Percentiles rank a stretch among this genome's conserved stretches.
phyloP scores from a whole-genome alignment of 2,113 vertebrate genomes.

The Perccottus glenii region DNA sequence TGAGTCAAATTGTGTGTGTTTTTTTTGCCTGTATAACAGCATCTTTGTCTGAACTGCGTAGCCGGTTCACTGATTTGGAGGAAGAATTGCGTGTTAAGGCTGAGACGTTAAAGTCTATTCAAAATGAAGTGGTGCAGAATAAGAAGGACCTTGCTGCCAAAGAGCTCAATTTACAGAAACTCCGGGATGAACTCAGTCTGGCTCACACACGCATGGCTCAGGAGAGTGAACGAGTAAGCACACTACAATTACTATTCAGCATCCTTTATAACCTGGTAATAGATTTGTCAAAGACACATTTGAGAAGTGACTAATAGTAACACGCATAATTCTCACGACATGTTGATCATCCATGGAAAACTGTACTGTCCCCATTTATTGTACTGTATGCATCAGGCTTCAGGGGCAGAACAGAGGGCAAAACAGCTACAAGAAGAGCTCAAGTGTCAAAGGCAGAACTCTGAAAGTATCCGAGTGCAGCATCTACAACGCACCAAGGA shows the following conservation, averaged over 20 bases:
- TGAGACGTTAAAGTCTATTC: conserved; percentile 49
- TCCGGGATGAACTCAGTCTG: conserved; percentile 62
- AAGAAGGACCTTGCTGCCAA: conserved; percentile 67
- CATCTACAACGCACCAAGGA: conserved; percentile 78
- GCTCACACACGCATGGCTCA: conserved; percentile 66
- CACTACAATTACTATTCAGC: neutral
- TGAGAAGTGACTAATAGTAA: neutral
- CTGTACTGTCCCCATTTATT: no score
- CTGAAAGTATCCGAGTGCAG: conserved; percentile 76
- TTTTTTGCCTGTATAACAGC: conserved; percentile 27
- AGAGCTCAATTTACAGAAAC: conserved; percentile 67
- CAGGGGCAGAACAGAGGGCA: conserved; percentile 69
- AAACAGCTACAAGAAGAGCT: conserved; percentile 83
- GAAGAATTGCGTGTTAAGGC: conserved; percentile 67
- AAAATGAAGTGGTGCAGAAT: conserved; percentile 60
- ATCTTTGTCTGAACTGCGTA: conserved; percentile 46
- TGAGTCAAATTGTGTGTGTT: neutral
- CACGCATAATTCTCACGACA: neutral
- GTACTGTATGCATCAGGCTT: conserved; percentile 54
- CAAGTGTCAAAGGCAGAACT: conserved; percentile 80
- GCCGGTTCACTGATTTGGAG: conserved; percentile 66
- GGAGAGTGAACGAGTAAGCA: conserved; percentile 73
- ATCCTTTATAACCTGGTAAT: neutral
- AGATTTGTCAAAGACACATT: no score
- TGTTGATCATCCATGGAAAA: no score